phyloP scores from a whole-genome alignment of 2,888 invertebrate genomes.

The Asteroscopus sphinx region DNA sequence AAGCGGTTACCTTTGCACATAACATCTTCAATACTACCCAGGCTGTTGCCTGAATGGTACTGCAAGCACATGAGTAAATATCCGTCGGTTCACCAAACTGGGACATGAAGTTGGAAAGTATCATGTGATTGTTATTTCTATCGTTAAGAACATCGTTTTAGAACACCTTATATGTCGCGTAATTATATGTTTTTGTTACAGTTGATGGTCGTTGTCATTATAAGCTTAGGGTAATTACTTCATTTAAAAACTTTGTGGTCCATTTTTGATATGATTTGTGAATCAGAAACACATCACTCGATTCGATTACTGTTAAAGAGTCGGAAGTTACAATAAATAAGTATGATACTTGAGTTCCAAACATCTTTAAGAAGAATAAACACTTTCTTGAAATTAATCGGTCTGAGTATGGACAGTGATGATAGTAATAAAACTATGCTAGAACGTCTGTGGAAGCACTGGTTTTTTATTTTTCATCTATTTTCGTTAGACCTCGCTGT shows the following conservation, averaged over 20 bases:
- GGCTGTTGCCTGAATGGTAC: no score
- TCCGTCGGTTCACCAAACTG: no score
- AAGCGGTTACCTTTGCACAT: no score
- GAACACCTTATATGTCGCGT: conserved; percentile 1
- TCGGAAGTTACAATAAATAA: conserved; percentile 6
- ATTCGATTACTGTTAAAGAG: neutral
- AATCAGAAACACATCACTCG: no score
- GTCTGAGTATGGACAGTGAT: conserved; percentile 55
- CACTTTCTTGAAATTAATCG: conserved; percentile 51
- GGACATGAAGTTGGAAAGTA: no score
- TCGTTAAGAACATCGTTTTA: no score
- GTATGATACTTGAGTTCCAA: conserved; percentile 54
- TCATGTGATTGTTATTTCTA: no score
- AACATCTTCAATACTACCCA: no score
- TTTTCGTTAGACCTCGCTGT: conserved; percentile 49
- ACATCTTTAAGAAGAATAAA: conserved; percentile 56
- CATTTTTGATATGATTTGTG: no score
- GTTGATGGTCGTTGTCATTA: neutral
- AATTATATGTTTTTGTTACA: neutral
- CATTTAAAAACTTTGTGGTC: neutral
- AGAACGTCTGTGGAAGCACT: conserved; percentile 53
- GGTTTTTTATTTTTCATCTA: conserved; percentile 55
- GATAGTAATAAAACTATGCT: conserved; percentile 51
- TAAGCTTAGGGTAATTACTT: neutral
- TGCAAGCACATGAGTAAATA: no score